Percentiles rank a stretch among this genome's conserved stretches.
Evolutionary conservation across 92 coral and sea anemone species (phyloP).

Genomic region (Epizoanthus rinbou): DNA sequence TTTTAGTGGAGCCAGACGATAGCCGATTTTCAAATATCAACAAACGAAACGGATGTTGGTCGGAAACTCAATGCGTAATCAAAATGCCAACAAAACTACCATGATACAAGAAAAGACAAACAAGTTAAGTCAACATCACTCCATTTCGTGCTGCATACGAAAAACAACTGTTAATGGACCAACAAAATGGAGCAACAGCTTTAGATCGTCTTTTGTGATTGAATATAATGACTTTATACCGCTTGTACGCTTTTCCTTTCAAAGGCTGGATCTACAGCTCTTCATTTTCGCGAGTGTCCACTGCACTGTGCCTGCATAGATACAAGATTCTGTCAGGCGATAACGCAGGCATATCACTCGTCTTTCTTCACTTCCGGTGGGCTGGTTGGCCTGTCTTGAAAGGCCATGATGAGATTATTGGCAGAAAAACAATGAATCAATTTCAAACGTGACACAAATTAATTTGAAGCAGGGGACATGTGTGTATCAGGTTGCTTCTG

Average conservation of each 20-base stretch:
- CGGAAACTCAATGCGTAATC: slow-evolving; percentile 41
- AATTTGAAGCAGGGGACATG: slow-evolving; percentile 22
- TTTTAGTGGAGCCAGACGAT: neutral
- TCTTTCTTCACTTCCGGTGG: slow-evolving; percentile 31
- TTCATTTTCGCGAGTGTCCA: neutral
- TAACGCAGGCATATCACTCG: slow-evolving; percentile 31
- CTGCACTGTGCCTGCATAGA: slow-evolving; percentile 15
- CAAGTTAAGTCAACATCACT: slow-evolving; percentile 14
- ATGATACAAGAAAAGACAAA: slow-evolving; percentile 10
- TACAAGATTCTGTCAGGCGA: slow-evolving; percentile 34
- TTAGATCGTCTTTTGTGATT: slow-evolving; percentile 4
- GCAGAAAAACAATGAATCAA: slow-evolving; percentile 25
- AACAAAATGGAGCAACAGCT: neutral
- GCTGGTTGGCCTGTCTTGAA: neutral
- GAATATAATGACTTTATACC: neutral
- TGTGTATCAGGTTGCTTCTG: slow-evolving; percentile 27
- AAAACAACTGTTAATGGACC: slow-evolving; percentile 31
- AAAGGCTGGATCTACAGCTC: neutral
- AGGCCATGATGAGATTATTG: slow-evolving; percentile 13
- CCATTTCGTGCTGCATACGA: slow-evolving; percentile 12
- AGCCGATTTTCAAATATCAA: neutral
- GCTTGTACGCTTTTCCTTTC: neutral
- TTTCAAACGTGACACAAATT: slow-evolving; percentile 46
- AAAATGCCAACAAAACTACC: slow-evolving; percentile 41
- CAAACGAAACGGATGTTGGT: slow-evolving; percentile 25